Evolutionary conservation across 2,888 invertebrate genomes (phyloP).

Genomic region (Leptinotarsa tumamoca): DNA sequence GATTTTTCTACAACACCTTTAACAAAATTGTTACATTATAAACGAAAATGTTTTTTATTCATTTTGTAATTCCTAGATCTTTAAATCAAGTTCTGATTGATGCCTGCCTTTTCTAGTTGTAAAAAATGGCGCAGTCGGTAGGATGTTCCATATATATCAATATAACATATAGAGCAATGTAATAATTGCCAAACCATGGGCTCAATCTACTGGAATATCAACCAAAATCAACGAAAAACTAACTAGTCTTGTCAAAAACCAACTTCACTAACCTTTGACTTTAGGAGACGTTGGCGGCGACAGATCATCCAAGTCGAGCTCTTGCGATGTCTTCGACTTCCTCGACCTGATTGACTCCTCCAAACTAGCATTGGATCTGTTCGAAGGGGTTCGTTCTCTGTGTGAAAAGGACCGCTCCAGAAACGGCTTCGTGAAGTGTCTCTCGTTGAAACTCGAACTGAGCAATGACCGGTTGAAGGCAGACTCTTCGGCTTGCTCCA

Average conservation of each 20-base stretch:
- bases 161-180: too few relatives aligned
- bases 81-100: too few relatives aligned
- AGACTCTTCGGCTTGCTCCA: slow-evolving; percentile 60
- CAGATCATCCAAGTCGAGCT: slow-evolving; percentile 62
- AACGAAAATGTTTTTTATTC: too few relatives aligned
- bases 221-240: too few relatives aligned
- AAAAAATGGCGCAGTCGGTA: too few relatives aligned
- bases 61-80: too few relatives aligned
- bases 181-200: too few relatives aligned
- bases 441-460: slow-evolving; percentile 60
- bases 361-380: slow-evolving; percentile 36
- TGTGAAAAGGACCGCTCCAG: slow-evolving; percentile 61
- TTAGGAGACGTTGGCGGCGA: slow-evolving; percentile 78
- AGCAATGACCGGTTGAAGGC: slow-evolving; percentile 54
- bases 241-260: neutral
- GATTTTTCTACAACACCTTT: slow-evolving; percentile 83
- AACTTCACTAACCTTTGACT: slow-evolving; percentile 69
- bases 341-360: slow-evolving; percentile 50
- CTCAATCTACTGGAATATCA: too few relatives aligned
- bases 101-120: too few relatives aligned
- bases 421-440: slow-evolving; percentile 53
- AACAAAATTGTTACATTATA: too few relatives aligned
- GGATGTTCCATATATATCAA: too few relatives aligned
- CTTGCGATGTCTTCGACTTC: slow-evolving; percentile 55
- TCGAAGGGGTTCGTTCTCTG: slow-evolving; percentile 56